phyloP scores from a whole-genome alignment of 2,888 invertebrate genomes.

The Cenopis cana region DNA sequence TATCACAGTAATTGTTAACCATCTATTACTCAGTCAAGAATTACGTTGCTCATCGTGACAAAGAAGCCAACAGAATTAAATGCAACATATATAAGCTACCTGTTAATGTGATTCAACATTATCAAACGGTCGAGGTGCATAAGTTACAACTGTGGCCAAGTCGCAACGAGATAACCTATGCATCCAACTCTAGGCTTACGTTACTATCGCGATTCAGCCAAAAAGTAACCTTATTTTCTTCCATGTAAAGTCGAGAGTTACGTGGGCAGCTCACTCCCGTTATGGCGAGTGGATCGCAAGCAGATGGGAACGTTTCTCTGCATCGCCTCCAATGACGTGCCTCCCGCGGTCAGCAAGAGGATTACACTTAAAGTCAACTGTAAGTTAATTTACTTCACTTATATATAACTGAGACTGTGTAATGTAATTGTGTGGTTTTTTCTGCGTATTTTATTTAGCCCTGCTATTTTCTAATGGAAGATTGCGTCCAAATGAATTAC shows the following conservation, averaged over 20 bases:
- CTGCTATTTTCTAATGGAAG: neutral
- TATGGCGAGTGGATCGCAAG: conserved; percentile 89
- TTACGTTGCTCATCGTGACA: neutral
- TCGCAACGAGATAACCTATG: neutral
- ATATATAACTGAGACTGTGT: conserved; percentile 16
- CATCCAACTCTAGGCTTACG: neutral
- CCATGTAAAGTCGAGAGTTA: conserved; percentile 51
- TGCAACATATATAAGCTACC: neutral
- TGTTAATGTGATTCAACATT: neutral
- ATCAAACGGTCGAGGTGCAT: neutral
- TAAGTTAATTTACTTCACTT: conserved; percentile 82
- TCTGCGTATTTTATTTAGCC: neutral
- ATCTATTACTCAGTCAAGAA: neutral
- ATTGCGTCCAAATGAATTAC: neutral
- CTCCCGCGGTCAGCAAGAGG: conserved; percentile 95
- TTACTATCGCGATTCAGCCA: neutral
- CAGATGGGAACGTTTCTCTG: conserved; percentile 96
- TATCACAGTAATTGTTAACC: too few relatives aligned
- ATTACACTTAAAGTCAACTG: conserved; percentile 95
- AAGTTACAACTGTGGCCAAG: neutral
- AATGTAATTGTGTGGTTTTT: conserved; percentile 10
- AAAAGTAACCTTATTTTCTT: conserved; percentile 10
- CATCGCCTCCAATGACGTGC: conserved; percentile 96
- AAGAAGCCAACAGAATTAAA: neutral
- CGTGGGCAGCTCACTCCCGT: conserved; percentile 48